Percentiles rank a stretch among this genome's conserved stretches.
phyloP scores from a whole-genome alignment of 2,113 vertebrate species.

The Lontra canadensis region DNA sequence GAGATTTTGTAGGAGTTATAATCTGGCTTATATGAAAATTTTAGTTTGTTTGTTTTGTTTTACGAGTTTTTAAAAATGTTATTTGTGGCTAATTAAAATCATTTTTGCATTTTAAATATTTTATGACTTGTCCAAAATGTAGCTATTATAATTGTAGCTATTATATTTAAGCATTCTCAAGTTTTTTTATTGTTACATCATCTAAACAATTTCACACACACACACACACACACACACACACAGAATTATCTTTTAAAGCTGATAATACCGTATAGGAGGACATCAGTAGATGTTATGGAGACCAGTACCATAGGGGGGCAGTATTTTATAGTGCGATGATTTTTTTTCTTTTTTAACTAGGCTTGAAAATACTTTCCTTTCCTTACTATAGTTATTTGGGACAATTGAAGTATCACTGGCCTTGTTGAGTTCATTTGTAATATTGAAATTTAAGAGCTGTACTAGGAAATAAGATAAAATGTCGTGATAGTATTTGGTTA shows the following conservation, averaged over 20 bases:
- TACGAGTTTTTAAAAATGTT: not conserved
- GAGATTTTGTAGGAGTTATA: constrained; percentile 32
- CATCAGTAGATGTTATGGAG: not conserved
- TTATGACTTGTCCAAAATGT: not conserved
- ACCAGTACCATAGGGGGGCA: constrained; percentile 40
- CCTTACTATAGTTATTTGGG: not conserved
- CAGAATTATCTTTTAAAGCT: not conserved
- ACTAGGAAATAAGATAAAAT: not conserved
- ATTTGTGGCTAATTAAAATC: constrained; percentile 9
- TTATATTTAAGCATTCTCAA: not conserved
- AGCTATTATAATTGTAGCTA: not conserved
- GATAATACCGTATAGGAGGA: not conserved
- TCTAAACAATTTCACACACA: not conserved
- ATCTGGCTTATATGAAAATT: not conserved
- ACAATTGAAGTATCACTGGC: not conserved
- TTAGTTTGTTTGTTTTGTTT: not conserved
- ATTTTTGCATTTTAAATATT: constrained; percentile 43
- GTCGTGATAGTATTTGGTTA: not conserved
- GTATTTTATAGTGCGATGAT: constrained; percentile 4
- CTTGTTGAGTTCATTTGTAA: constrained; percentile 1
- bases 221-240: not conserved
- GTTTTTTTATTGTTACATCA: not conserved
- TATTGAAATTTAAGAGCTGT: not conserved
- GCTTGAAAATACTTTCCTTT: not conserved
- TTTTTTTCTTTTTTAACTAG: not conserved